Base-by-base conservation (phyloP, 1,140 invertebrate genomes). In the Drosophila serrata region DNA sequence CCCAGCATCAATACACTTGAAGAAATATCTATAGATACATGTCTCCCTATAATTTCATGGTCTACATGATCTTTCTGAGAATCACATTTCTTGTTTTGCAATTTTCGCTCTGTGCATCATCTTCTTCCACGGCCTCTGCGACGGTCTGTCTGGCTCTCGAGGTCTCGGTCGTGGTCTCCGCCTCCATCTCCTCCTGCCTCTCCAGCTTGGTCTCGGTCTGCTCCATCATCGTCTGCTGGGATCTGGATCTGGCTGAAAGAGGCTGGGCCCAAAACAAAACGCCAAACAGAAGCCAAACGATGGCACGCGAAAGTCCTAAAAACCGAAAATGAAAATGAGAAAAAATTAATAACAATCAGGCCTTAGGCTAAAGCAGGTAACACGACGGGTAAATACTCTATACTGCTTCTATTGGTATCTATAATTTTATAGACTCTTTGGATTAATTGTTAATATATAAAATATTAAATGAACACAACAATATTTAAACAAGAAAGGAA, bases 261-360 rank as follows among this genome's bases (percentile, higher is more conserved):
- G 68, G 81, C 68, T 57, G 65, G 68, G 57, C 57, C 35, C 42
- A 53, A 74, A 64, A 22, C 63, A 17, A 68, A 61, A 60, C 67
- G 60, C 11, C 74, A 73, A 73, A 61, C 76, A 88, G 82, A 87
- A 86, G 82, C 82, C 82, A 87, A 82, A 82, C 77, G 84, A 90
- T 65, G 85, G 85, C 85, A 88, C 85, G 81, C 85, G 85, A 88
- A 90, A 88, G 74, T 61, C 85, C 70, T 85, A 85, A 90, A 84
- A 85, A 85, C 78, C 69, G 51, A 84, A 81, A 81, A 78, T 61
- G 40, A 75, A 90, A 90, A 90, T 79, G 60, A 45, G 62, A 73
- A 59, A 88, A 85, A 90, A 88, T 84, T 77, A 88, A 88, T 90
- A 90, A 90, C 65, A 88, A 73, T 59, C 53, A 48, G 17, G 51